phyloP scores from a whole-genome alignment of 2,888 invertebrate genomes.

The Galeopsomyia nigrocyanea region DNA sequence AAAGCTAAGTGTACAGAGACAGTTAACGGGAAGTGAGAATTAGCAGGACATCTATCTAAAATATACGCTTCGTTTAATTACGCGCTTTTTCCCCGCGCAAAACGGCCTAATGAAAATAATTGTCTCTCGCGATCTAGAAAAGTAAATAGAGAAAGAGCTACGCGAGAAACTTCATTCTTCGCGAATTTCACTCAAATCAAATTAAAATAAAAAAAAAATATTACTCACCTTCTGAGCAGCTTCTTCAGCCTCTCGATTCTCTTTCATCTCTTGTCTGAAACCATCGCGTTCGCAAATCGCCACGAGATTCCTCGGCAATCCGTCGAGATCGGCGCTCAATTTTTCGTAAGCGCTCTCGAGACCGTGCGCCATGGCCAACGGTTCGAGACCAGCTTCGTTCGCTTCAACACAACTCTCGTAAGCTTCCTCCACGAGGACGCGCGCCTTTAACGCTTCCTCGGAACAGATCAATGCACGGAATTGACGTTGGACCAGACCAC shows the following conservation, averaged over 20 bases:
- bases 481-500: slow-evolving; percentile 71
- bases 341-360: slow-evolving; percentile 73
- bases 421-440: slow-evolving; percentile 75
- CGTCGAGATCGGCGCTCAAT: slow-evolving; percentile 71
- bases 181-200: too few relatives aligned
- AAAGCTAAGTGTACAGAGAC: not conserved
- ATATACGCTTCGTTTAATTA: slow-evolving; percentile 30
- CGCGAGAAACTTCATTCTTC: too few relatives aligned
- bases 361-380: slow-evolving; percentile 70
- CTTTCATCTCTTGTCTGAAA: slow-evolving; percentile 70
- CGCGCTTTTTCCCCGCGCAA: slow-evolving; percentile 15
- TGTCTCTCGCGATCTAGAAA: slow-evolving; percentile 8
- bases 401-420: slow-evolving; percentile 74
- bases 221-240: slow-evolving; percentile 73
- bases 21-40: slow-evolving; percentile 33
- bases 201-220: slow-evolving; percentile 8
- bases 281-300: slow-evolving; percentile 71
- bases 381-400: slow-evolving; percentile 70
- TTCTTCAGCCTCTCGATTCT: slow-evolving; percentile 71
- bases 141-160: too few relatives aligned
- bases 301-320: slow-evolving; percentile 72
- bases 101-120: slow-evolving; percentile 40
- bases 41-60: slow-evolving; percentile 20
- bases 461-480: slow-evolving; percentile 74
- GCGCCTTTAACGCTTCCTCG: slow-evolving; percentile 72